These are phyloP conservation scores for Phoenicopterus ruber DNA, from an alignment of 2,113 vertebrate species.

Conservation along the genomic window DNA sequence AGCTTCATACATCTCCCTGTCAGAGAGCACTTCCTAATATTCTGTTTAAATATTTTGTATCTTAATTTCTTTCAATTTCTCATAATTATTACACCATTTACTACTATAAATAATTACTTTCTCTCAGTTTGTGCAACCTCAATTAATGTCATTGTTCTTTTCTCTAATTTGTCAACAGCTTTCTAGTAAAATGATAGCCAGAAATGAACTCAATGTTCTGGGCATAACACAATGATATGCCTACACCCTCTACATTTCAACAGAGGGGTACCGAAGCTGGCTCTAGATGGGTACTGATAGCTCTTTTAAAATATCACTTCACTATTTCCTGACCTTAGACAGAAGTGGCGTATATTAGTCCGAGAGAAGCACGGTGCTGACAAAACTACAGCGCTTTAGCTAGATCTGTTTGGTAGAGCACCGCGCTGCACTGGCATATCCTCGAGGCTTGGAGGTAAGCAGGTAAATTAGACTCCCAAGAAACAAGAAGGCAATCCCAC, in stretches of 20 bases:
- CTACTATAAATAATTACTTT: background rate
- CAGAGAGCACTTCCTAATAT: background rate
- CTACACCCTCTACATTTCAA: background rate
- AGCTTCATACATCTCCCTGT: background rate
- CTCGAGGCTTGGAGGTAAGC: background rate
- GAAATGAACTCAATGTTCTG: background rate
- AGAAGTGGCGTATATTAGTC: background rate
- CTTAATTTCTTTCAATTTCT: background rate
- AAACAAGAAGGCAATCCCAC: background rate
- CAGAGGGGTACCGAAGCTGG: background rate
- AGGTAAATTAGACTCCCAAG: background rate
- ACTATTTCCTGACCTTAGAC: background rate
- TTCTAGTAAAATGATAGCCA: background rate
- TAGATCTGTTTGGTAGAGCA: background rate
- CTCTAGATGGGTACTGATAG: background rate
- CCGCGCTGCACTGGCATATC: fast-evolving
- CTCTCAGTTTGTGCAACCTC: background rate
- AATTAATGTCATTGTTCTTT: background rate
- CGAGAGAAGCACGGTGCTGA: background rate
- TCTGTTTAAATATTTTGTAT: background rate
- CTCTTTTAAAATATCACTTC: background rate
- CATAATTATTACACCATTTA: background rate
- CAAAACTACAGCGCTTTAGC: background rate
- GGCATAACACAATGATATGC: background rate
- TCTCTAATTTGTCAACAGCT: background rate